These are phyloP conservation scores for Macroglossus sobrinus DNA, from an alignment of 2,113 vertebrate genomes.

Conservation along the genomic window DNA sequence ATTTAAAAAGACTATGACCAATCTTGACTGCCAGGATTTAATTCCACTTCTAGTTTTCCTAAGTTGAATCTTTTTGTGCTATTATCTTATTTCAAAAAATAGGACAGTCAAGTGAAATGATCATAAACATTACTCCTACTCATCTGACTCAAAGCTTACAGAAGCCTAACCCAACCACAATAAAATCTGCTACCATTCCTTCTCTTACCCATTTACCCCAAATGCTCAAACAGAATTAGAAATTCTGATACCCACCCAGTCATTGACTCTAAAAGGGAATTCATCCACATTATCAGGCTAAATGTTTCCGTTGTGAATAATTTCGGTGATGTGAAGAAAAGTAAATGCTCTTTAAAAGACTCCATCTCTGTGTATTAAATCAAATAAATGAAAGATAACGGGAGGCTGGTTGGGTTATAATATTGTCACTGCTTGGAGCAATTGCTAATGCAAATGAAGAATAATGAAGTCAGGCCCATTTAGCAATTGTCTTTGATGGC, in stretches of 20 bases:
- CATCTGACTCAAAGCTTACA: not conserved
- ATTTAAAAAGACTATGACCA: conserved; percentile 23
- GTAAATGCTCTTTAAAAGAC: conserved; percentile 76
- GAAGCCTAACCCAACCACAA: not conserved
- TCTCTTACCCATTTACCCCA: not conserved
- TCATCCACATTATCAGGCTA: conserved; percentile 64
- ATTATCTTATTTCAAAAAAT: not conserved
- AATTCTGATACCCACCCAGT: conserved; percentile 48
- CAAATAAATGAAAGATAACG: conserved; percentile 77
- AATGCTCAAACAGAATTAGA: conserved; percentile 66
- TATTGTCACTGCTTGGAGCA: conserved; percentile 74
- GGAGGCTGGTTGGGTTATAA: conserved; percentile 70
- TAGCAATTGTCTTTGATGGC: conserved; percentile 74
- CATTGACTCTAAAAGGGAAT: conserved; percentile 66
- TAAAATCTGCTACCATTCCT: not conserved
- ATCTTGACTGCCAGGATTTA: not conserved
- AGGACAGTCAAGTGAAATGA: not conserved
- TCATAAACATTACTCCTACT: not conserved
- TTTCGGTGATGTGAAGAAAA: conserved; percentile 73
- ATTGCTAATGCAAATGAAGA: conserved; percentile 77
- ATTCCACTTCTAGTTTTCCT: not conserved
- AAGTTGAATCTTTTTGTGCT: not conserved
- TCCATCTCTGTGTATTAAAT: conserved; percentile 75
- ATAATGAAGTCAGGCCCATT: conserved; percentile 61
- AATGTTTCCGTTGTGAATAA: conserved; percentile 73